phyloP scores from a whole-genome alignment of 1,140 invertebrate species.

The Asobara japonica region DNA sequence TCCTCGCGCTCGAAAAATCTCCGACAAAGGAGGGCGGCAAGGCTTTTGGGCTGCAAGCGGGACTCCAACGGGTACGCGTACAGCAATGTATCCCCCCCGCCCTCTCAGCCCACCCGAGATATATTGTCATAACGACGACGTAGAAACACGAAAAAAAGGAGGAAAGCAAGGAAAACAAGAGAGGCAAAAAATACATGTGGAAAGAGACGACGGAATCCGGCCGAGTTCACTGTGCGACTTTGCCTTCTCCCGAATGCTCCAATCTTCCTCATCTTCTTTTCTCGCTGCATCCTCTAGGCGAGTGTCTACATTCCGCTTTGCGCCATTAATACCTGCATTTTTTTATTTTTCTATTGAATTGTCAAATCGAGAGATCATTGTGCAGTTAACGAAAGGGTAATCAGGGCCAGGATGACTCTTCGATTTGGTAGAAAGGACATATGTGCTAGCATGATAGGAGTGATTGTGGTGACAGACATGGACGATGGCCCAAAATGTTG shows the following conservation, averaged over 20 bases:
- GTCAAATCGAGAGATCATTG: too few species aligned
- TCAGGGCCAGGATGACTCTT: too few species aligned
- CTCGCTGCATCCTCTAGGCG: background rate
- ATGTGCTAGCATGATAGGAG: too few species aligned
- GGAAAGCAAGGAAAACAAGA: background rate
- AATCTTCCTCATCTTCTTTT: constrained; percentile 2
- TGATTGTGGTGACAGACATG: too few species aligned
- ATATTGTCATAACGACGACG: constrained; percentile 50
- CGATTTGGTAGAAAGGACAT: too few species aligned
- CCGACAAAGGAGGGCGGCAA: constrained; percentile 59
- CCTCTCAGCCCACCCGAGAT: constrained; percentile 26
- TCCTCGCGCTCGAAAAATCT: constrained; percentile 57
- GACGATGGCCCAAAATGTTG: too few species aligned
- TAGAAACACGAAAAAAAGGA: background rate
- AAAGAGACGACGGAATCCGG: constrained; percentile 16
- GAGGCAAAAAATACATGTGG: background rate
- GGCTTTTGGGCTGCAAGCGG: constrained; percentile 54
- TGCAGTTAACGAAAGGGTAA: too few species aligned
- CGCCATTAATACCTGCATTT: too few species aligned
- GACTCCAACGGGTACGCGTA: constrained; percentile 36
- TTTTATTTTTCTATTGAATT: too few species aligned
- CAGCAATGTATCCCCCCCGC: background rate
- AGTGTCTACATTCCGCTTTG: background rate
- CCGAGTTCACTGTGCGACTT: constrained; percentile 22
- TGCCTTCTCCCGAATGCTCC: background rate